phyloP scores from a whole-genome alignment of 2,113 vertebrate genomes.

The Ophiodon elongatus region DNA sequence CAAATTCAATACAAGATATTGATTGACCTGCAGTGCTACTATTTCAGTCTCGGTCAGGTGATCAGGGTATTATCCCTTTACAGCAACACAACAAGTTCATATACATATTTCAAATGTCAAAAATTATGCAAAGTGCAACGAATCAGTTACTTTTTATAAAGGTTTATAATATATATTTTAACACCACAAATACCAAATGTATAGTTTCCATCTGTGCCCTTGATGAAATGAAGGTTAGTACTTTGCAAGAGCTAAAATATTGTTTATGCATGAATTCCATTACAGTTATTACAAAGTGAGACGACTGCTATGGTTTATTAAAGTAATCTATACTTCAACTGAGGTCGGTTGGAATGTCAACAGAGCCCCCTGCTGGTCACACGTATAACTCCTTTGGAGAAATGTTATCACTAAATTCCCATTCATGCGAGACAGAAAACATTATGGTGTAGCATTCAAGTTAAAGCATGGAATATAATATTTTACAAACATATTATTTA shows the following conservation, averaged over 20 bases:
- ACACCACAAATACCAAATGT: conserved; percentile 21
- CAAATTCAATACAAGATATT: neutral
- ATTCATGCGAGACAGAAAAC: conserved; percentile 26
- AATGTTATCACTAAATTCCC: conserved; percentile 19
- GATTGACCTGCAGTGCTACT: conserved; percentile 4
- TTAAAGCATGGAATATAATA: conserved; percentile 28
- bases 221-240: conserved; percentile 6
- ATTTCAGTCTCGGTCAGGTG: conserved; percentile 26
- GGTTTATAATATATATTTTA: too few relatives aligned
- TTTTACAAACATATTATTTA: conserved; percentile 52
- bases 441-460: conserved; percentile 16
- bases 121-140: conserved; percentile 46
- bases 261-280: neutral
- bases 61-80: conserved; percentile 2
- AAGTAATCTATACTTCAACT: conserved; percentile 22
- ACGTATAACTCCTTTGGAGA: conserved; percentile 33
- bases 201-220: neutral
- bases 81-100: conserved; percentile 6
- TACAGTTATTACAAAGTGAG: conserved; percentile 27
- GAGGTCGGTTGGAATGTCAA: conserved; percentile 35
- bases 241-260: conserved; percentile 2
- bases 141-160: conserved; percentile 20
- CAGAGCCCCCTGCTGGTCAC: conserved; percentile 65
- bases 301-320: neutral
- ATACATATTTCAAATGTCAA: conserved; percentile 7